Conservation (phyloP, 2,797 vertebrate genomes). For the Gambelia wislizenii region DNA sequence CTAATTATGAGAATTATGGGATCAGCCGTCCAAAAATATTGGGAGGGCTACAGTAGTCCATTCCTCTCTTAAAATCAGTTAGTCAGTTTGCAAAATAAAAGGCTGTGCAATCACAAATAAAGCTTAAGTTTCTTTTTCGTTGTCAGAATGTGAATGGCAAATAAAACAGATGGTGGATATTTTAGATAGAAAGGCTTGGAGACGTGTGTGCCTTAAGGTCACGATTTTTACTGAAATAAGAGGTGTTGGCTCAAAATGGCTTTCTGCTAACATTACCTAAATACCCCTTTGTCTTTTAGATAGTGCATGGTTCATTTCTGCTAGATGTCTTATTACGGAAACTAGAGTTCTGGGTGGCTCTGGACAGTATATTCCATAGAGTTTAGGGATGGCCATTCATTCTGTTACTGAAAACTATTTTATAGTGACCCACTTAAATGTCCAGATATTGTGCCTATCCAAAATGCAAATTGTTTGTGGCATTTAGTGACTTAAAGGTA, state of each 20-base stretch:
- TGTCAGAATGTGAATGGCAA: background rate
- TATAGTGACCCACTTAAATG: background rate
- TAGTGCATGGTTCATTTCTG: background rate
- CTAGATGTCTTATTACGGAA: background rate
- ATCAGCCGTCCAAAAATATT: too few species aligned
- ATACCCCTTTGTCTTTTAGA: background rate
- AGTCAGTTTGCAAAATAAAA: background rate
- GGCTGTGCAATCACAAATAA: background rate
- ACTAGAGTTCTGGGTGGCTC: background rate
- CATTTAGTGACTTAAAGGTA: background rate
- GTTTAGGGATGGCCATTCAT: background rate
- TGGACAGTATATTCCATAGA: background rate
- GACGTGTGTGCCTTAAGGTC: too few species aligned
- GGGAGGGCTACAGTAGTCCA: too few species aligned
- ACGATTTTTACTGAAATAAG: background rate
- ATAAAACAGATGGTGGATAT: background rate
- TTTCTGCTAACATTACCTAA: background rate
- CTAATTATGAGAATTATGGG: too few species aligned
- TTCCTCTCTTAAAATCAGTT: too few species aligned
- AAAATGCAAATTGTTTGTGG: constrained; percentile 2
- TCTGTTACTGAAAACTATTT: background rate
- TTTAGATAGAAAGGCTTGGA: background rate
- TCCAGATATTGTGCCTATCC: background rate
- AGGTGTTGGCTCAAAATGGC: background rate
- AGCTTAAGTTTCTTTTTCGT: background rate